phyloP scores from a whole-genome alignment of 2,113 vertebrate genomes.

The Trogon surrucura region DNA sequence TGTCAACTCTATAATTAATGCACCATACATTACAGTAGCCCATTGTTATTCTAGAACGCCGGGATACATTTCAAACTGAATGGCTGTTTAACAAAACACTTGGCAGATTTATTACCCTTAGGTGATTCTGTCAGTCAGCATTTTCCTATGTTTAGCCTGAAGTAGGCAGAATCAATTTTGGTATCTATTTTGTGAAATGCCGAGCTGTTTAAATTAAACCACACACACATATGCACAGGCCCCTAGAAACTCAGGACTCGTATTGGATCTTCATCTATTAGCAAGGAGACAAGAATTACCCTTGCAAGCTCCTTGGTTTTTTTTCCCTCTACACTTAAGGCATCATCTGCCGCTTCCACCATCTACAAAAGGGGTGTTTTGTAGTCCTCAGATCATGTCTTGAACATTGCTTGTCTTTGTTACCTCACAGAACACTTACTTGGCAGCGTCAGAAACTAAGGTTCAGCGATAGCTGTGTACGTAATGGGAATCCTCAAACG shows the following conservation, averaged over 20 bases:
- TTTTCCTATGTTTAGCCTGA: conserved; percentile 58
- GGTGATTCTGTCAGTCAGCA: conserved; percentile 78
- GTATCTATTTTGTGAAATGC: conserved; percentile 47
- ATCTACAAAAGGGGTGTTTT: background rate
- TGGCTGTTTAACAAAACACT: conserved; percentile 79
- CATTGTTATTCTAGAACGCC: conserved; percentile 74
- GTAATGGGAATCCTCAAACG: background rate
- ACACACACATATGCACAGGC: background rate
- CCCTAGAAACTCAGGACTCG: conserved; percentile 11
- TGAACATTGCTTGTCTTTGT: background rate
- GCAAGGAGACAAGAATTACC: background rate
- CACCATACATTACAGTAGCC: conserved; percentile 60
- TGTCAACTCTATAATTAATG: conserved; percentile 82
- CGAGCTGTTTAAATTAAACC: conserved; percentile 43
- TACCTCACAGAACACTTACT: background rate
- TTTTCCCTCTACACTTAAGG: background rate
- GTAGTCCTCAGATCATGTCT: background rate
- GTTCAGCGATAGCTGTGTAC: background rate
- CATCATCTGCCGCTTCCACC: conserved; percentile 44
- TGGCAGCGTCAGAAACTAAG: background rate
- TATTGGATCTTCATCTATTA: conserved; percentile 23
- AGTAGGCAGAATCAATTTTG: conserved; percentile 75
- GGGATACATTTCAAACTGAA: conserved; percentile 77
- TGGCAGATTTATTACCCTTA: conserved; percentile 73
- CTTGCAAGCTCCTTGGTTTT: conserved; percentile 57